These are phyloP conservation scores for Griposia aprilina DNA, from an alignment of 2,888 invertebrate genomes.

Conservation along the genomic window DNA sequence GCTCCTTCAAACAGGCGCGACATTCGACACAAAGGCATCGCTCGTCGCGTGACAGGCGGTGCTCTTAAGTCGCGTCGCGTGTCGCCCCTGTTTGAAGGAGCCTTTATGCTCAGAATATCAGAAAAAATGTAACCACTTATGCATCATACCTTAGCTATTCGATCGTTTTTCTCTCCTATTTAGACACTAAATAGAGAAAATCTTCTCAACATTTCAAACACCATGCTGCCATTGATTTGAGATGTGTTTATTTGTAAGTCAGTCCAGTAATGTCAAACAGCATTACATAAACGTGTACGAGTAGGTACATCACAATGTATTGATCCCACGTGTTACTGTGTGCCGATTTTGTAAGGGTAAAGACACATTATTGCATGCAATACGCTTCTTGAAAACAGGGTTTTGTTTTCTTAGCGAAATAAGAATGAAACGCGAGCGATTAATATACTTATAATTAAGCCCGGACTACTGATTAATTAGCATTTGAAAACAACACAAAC, in stretches of 20 bases:
- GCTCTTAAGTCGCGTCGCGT: no score
- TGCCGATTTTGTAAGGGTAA: constrained; percentile 37
- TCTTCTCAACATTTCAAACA: not conserved
- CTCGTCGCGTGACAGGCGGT: no score
- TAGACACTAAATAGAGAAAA: not conserved
- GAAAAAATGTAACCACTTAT: not conserved
- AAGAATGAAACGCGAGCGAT: no score
- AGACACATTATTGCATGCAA: constrained; percentile 17
- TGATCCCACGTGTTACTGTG: constrained; percentile 55
- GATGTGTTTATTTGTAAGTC: constrained; percentile 40
- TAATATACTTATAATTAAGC: not conserved
- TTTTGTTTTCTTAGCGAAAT: not conserved
- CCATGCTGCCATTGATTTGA: constrained; percentile 8
- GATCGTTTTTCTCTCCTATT: not conserved
- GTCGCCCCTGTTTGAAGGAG: no score
- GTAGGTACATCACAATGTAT: constrained; percentile 52
- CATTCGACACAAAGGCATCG: no score
- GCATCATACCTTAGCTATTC: not conserved
- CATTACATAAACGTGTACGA: constrained; percentile 30
- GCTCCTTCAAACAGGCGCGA: no score
- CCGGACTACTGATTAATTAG: not conserved
- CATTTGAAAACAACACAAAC: no score
- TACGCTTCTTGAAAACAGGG: not conserved
- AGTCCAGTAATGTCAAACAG: constrained; percentile 45
- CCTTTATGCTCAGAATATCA: not conserved